Evolutionary conservation across 2,797 vertebrate species (phyloP).

Genomic region (Hyperoplus lanceolatus): DNA sequence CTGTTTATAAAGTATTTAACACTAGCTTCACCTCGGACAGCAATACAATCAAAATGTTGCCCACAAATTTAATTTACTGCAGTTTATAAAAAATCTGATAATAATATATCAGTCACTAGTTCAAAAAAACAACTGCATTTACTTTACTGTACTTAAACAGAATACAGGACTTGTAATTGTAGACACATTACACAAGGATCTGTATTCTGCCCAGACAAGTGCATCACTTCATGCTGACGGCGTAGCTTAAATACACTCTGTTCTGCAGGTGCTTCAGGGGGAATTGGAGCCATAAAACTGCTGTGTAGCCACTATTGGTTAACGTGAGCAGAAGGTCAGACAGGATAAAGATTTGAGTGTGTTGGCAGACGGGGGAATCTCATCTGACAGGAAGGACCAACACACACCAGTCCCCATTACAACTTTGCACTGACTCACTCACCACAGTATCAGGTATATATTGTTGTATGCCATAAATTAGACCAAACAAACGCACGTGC

Average conservation of each 20-base stretch:
- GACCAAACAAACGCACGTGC: constrained; percentile 19
- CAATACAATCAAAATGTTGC: neutral
- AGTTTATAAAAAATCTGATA: neutral
- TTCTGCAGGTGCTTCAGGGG: constrained; percentile 11
- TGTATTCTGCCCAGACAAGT: neutral
- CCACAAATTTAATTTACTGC: neutral
- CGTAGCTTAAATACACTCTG: constrained; percentile 22
- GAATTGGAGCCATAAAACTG: constrained; percentile 28
- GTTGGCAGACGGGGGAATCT: constrained; percentile 70
- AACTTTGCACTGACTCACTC: constrained; percentile 62
- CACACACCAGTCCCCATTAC: constrained; percentile 22
- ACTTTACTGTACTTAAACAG: neutral
- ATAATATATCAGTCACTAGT: neutral
- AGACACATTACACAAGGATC: neutral
- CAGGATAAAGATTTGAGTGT: constrained; percentile 80
- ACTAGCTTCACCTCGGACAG: neutral
- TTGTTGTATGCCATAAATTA: constrained; percentile 40
- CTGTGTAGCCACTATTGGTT: constrained; percentile 44
- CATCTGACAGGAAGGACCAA: constrained; percentile 39
- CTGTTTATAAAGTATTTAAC: neutral
- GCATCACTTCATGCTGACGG: constrained; percentile 4
- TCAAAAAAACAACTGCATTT: neutral
- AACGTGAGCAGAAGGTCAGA: constrained; percentile 61
- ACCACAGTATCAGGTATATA: constrained; percentile 33
- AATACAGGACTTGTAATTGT: neutral